Percentiles rank a stretch among this genome's conserved stretches.
Conservation (phyloP, 2,888 invertebrate genomes). For the Acronicta psi region DNA sequence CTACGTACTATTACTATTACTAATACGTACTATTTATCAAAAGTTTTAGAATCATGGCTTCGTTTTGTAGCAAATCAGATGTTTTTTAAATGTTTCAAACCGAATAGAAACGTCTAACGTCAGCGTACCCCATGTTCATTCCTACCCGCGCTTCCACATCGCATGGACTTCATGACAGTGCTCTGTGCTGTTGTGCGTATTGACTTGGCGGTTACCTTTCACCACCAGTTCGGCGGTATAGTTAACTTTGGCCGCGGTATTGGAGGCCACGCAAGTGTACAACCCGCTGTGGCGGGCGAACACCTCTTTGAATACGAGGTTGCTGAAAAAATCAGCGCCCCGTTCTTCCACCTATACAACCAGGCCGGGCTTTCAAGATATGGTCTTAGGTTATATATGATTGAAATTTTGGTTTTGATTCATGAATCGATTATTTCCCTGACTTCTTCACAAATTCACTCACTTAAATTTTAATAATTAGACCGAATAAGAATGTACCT, state of each 20-base stretch:
- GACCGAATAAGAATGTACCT: too few species aligned
- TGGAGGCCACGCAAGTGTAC: conserved; percentile 93
- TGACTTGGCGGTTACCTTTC: conserved; percentile 88
- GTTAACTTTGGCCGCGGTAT: conserved; percentile 92
- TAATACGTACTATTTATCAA: too few species aligned
- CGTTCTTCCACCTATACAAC: conserved; percentile 91
- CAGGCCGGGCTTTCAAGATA: conserved; percentile 54
- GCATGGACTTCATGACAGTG: conserved; percentile 49
- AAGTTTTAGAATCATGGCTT: too few species aligned
- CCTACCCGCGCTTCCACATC: conserved; percentile 44
- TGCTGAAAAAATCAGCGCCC: conserved; percentile 93
- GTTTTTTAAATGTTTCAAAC: too few species aligned
- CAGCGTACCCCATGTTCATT: background rate
- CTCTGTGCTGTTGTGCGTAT: conserved; percentile 64
- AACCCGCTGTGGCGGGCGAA: conserved; percentile 92
- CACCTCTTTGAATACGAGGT: conserved; percentile 93
- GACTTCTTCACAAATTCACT: too few species aligned
- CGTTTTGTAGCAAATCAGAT: too few species aligned
- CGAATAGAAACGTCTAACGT: too few species aligned
- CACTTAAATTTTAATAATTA: too few species aligned
- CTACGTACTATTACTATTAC: too few species aligned
- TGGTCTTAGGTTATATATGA: conserved; percentile 12
- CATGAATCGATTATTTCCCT: too few species aligned
- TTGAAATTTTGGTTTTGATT: conserved; percentile 3
- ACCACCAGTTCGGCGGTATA: conserved; percentile 93